Evolutionary conservation across 2,888 invertebrate species (phyloP), one percentile per base, ranked within the genome.

Genomic region (Buathra laborator): DNA sequence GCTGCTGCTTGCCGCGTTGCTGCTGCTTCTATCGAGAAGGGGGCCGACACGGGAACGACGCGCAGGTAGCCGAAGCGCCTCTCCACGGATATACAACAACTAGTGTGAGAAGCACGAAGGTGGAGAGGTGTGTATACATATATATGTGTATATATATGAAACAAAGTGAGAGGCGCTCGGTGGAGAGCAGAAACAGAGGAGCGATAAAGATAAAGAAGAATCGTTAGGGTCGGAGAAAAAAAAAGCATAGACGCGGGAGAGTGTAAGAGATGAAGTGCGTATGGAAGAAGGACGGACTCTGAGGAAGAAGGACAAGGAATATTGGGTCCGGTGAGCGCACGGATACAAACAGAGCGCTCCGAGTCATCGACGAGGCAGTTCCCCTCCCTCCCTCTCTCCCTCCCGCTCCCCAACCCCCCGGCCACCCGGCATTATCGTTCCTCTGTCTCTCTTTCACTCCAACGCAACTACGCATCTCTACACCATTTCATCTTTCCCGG

Each of bases 341-440:
- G 87, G 89, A 90, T 88, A 89, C 90, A 90, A 92, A 90, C 90
- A 88, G 89, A 91, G 88, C 91, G 90, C 37, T 37, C 91, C 91
- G 90, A 91, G 92, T 92, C 91, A 91, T 91, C 91, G 90, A 89
- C 88, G 87, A 86, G 80, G 86, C 86, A 83, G 86, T 83, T 37
- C 9, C 9, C 37, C 37, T 37, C 37, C 37, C 37, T 37, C 37
- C 37, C 37, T 37, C 9, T 7, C 37, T 37, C 37, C 37, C 37
- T 37, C 37, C 37, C 37, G 6, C 37, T 37, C 9, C 24, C 24
- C 24, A 24, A 37, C 7, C 37, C 88, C 83, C 85, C 78, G 90
- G 90, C 91, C 92, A 92, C 91, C 92, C 92, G 92, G 90, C 88
- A 91, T 91, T 91, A 89, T 90, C 89, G 87, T 88, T 87, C 86